Evolutionary conservation across 2,888 invertebrate genomes (phyloP).

Genomic region (Sclerodermus sp.): DNA sequence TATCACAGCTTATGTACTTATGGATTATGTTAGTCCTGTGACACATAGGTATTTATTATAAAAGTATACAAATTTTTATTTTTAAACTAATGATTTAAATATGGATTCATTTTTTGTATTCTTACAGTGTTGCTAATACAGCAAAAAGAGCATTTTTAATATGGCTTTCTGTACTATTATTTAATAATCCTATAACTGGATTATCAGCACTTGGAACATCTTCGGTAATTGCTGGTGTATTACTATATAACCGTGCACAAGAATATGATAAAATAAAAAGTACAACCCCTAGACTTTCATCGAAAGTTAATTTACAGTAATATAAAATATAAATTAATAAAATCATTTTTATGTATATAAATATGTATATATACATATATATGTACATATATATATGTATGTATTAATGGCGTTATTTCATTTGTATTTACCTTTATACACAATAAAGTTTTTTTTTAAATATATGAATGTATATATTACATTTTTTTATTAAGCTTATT

Average conservation of each 20-base stretch:
- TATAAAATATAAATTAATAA: not conserved
- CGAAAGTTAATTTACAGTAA: conserved; percentile 53
- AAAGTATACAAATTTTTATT: not conserved
- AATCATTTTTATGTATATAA: not conserved
- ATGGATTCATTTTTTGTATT: conserved; percentile 2
- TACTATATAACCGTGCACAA: conserved; percentile 74
- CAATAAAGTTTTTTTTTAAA: not conserved
- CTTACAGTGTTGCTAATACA: conserved; percentile 74
- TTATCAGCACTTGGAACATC: conserved; percentile 73
- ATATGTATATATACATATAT: no score
- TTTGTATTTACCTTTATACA: not conserved
- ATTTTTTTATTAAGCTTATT: not conserved
- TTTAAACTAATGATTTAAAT: conserved; percentile 15
- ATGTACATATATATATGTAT: no score
- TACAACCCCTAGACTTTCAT: conserved; percentile 37
- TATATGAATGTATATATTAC: not conserved
- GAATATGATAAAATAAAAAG: conserved; percentile 60
- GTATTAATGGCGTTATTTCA: no score
- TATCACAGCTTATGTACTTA: conserved; percentile 76
- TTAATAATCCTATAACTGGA: conserved; percentile 74
- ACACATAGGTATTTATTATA: conserved; percentile 70
- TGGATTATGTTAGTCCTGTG: conserved; percentile 79
- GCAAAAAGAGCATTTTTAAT: conserved; percentile 77
- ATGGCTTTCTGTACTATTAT: conserved; percentile 74
- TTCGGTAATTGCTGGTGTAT: conserved; percentile 72